phyloP scores from a whole-genome alignment of 1,140 invertebrate species.

The Gryon sp. region DNA sequence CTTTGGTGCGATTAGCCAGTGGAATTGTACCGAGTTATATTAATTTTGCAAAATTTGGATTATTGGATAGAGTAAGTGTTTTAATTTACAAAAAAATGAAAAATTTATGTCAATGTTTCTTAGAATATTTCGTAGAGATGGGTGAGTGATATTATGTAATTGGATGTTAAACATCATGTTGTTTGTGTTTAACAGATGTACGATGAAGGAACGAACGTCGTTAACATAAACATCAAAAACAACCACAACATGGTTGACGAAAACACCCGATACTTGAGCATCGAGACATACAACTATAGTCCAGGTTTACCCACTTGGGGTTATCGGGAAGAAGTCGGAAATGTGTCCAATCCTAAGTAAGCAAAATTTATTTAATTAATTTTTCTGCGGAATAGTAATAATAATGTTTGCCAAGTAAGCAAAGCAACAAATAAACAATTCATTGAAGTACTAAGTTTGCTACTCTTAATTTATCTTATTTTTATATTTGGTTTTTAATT shows the following conservation, averaged over 20 bases:
- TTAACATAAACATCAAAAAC: constrained; percentile 79
- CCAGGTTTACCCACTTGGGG: constrained; percentile 83
- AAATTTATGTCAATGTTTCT: no score
- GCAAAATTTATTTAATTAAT: constrained; percentile 25
- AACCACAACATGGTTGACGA: constrained; percentile 74
- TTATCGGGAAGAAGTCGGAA: constrained; percentile 73
- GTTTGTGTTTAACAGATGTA: constrained; percentile 78
- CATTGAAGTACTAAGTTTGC: no score
- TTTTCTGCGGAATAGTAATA: no score
- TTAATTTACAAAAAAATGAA: not conserved
- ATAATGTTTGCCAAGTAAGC: no score
- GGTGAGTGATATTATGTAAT: no score
- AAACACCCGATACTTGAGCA: constrained; percentile 76
- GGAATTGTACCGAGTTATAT: constrained; percentile 86
- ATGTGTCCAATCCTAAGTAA: constrained; percentile 69
- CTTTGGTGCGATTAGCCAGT: constrained; percentile 84
- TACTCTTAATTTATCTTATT: no score
- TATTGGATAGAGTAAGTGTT: constrained; percentile 88
- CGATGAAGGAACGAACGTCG: constrained; percentile 80
- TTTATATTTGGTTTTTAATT: no score
- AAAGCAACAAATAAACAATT: no score
- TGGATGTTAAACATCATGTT: no score
- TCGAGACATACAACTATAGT: constrained; percentile 81
- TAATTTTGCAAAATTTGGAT: constrained; percentile 87
- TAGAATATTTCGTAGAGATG: no score